phyloP scores from a whole-genome alignment of 2,113 vertebrate genomes.

The Caretta caretta region DNA sequence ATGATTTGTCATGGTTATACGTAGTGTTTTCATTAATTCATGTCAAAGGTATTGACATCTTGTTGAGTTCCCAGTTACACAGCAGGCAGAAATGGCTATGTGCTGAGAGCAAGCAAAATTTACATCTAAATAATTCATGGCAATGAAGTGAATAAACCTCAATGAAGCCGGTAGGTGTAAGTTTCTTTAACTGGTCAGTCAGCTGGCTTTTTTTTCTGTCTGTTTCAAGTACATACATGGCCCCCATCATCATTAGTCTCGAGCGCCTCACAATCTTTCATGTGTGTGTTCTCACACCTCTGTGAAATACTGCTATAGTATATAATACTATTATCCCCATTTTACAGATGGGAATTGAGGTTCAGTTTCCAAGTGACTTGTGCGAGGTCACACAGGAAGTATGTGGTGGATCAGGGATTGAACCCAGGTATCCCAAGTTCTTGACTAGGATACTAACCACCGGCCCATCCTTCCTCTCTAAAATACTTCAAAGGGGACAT shows the following conservation, averaged over 20 bases:
- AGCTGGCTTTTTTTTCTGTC: neutral
- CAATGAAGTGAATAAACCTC: fast-evolving
- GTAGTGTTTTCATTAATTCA: fast-evolving
- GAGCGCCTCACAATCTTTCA: neutral
- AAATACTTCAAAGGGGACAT: neutral
- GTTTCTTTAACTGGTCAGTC: fast-evolving
- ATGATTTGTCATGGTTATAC: neutral
- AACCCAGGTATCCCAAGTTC: neutral
- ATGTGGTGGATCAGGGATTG: neutral
- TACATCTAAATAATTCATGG: neutral
- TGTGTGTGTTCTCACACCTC: neutral
- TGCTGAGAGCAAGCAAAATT: fast-evolving
- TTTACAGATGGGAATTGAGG: neutral
- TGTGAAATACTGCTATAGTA: neutral
- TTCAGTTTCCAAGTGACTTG: neutral
- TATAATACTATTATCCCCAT: neutral
- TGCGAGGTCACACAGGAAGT: neutral
- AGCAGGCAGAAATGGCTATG: fast-evolving
- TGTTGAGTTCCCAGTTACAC: fast-evolving
- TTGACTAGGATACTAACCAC: neutral
- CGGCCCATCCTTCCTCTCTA: neutral
- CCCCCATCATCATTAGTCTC: neutral
- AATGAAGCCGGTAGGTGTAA: fast-evolving
- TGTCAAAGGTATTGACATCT: fast-evolving
- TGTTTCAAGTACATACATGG: neutral